Conservation (phyloP, 37 sponge, comb jelly and placozoan genomes). For the Halichondria panicea region DNA sequence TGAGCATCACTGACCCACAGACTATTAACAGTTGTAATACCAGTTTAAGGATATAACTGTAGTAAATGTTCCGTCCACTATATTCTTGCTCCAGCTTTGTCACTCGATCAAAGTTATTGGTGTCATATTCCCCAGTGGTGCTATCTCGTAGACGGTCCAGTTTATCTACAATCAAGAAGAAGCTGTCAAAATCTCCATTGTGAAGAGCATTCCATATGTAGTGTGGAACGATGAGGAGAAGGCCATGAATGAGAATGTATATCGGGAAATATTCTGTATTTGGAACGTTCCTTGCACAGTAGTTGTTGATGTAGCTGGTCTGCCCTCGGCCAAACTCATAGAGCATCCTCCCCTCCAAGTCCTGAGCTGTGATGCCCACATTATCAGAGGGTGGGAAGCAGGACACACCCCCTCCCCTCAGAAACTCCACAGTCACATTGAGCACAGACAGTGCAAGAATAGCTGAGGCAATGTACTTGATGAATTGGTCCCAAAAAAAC, state of each 20-base stretch:
- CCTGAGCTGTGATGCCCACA: background rate
- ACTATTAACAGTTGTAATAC: constrained; percentile 12
- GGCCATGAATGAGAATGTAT: constrained; percentile 32
- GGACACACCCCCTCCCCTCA: constrained; percentile 13
- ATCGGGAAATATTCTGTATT: constrained; percentile 21
- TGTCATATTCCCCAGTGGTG: constrained; percentile 43
- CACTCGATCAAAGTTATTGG: constrained; percentile 27
- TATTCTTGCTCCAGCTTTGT: too few relatives aligned
- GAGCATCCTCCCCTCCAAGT: background rate
- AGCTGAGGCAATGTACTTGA: constrained; percentile 25
- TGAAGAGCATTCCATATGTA: constrained; percentile 32
- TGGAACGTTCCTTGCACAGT: constrained; percentile 40
- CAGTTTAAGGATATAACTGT: constrained; percentile 26
- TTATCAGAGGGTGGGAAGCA: constrained; percentile 11
- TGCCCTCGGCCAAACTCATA: constrained; percentile 19
- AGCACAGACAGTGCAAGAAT: constrained; percentile 30
- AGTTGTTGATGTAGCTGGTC: constrained; percentile 26
- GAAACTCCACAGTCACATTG: constrained; percentile 26
- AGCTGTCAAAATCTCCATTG: constrained; percentile 43
- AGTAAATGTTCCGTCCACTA: constrained; percentile 28
- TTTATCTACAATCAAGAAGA: constrained; percentile 20
- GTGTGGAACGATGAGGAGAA: constrained; percentile 51
- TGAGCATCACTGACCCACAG: constrained; percentile 11
- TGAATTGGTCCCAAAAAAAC: constrained; percentile 45
- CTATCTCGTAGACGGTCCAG: constrained; percentile 37